A percentile compares a stretch with the other conserved stretches of the same genome.
Conservation (phyloP, 2,797 vertebrate genomes). For the Arnoldichthys spilopterus region DNA sequence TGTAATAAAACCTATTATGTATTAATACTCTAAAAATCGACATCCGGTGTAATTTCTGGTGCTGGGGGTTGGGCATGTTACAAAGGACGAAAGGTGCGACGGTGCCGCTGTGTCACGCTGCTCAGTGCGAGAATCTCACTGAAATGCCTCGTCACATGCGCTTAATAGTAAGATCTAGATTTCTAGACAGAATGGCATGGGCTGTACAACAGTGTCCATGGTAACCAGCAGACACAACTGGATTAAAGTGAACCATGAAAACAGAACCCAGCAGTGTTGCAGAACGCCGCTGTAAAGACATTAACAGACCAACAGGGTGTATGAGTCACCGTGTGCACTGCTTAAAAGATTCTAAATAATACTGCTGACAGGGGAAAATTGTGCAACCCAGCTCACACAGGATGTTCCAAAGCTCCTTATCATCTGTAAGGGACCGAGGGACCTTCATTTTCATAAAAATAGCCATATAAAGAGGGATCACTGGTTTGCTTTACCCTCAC, state of each 20-base stretch:
- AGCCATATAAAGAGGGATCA: neutral
- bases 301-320: slow-evolving; percentile 25
- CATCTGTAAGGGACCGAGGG: neutral
- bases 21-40: too few relatives aligned
- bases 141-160: slow-evolving; percentile 1
- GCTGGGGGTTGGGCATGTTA: neutral
- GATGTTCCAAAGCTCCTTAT: neutral
- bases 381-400: neutral
- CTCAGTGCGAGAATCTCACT: neutral
- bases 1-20: too few relatives aligned
- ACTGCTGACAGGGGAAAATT: slow-evolving; percentile 13
- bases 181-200: slow-evolving; percentile 39
- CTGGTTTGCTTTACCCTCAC: neutral
- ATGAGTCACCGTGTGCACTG: neutral
- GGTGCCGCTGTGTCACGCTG: neutral
- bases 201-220: slow-evolving; percentile 59
- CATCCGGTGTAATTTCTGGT: too few relatives aligned
- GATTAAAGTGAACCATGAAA: slow-evolving; percentile 49
- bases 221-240: slow-evolving; percentile 58
- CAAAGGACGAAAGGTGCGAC: neutral
- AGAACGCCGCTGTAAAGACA: slow-evolving; percentile 41
- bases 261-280: slow-evolving; percentile 18
- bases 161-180: slow-evolving; percentile 38
- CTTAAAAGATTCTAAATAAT: neutral
- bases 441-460: neutral